Evolutionary conservation across 2,888 invertebrate genomes (phyloP).

Genomic region (Carabus problematicus): DNA sequence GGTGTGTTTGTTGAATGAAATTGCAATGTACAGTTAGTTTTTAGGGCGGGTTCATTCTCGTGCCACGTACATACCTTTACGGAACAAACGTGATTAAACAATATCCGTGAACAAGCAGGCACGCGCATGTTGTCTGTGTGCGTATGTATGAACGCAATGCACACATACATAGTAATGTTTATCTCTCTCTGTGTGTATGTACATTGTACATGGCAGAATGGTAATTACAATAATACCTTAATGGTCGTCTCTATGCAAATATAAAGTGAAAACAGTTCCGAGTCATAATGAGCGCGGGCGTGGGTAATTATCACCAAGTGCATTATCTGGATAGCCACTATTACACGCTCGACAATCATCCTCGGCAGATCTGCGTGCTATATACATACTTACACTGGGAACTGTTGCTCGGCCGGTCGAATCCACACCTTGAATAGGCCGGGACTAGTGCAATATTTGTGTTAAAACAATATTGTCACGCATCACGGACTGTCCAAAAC

Average conservation of each 20-base stretch:
- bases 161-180: neutral
- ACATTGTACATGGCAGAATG: slow-evolving; percentile 3
- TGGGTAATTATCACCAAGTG: neutral
- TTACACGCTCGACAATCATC: neutral
- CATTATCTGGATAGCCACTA: slow-evolving; percentile 6
- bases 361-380: neutral
- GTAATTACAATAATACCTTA: slow-evolving; percentile 11
- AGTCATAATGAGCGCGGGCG: too few species aligned
- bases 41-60: too few species aligned
- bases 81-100: too few species aligned
- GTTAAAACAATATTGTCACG: slow-evolving; percentile 60
- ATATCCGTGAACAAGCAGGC: too few species aligned
- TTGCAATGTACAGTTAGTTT: too few species aligned
- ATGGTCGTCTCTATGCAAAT: slow-evolving; percentile 1
- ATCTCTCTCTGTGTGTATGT: neutral
- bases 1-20: too few species aligned
- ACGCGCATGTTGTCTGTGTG: too few species aligned
- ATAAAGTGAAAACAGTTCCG: slow-evolving; percentile 5
- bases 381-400: neutral
- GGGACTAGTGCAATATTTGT: slow-evolving; percentile 73
- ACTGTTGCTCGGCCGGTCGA: slow-evolving; percentile 14
- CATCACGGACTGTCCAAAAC: slow-evolving; percentile 60
- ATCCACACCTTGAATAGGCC: slow-evolving; percentile 63
- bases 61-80: too few species aligned
- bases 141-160: too few species aligned